Base-by-base conservation (phyloP, 2,797 vertebrate genomes). In the Pyrocephalus nanus region DNA sequence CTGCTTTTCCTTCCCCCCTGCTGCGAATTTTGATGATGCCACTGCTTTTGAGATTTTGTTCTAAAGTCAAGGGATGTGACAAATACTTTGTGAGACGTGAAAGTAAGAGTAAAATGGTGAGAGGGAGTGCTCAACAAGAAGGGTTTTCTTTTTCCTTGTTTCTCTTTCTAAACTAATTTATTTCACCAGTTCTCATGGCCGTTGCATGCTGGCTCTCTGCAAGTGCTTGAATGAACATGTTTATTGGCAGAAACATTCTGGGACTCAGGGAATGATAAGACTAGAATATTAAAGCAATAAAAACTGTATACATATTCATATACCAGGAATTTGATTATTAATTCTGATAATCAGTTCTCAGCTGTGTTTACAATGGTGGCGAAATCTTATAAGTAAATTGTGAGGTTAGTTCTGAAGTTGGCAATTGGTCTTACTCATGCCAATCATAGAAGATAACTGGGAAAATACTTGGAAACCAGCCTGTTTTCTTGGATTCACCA, bases 301-400 rank as follows among this genome's bases (percentile, higher is more conserved):
- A 86, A 94, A 55, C 32, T 51, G 8, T 71, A 81, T 96, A 4
- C 87, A 91, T 96, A 97, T 96, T 92, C 90, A 94, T 93, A 71
- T 45, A 90, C 38, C 70, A 81, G 88, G 92, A 94, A 82, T 92
- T 79, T 92, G 91, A 94, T 96, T 93, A 81, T 93, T 93, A 94
- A 86, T 88, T 86, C 76, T 62, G 91, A 96, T 94, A 96, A 90
- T 89, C 73, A 64, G 15, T 90, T 96, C 92, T 96, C 95, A 96
- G 91, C 95, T 96, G 95, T 95, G 94, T 96, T 96, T 95, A 95
- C 38, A 84, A 81, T 82, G 67, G 54, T 84, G 57, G 66, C 0
- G 23, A 94, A 93, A 92, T 57, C 71, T 79, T 82, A 55, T 60
- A 81, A 73, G 71, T 86, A 93, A 92, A 93, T 94, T 47, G 60